These are phyloP conservation scores for Rhingia campestris DNA, from an alignment of 2,888 invertebrate genomes.

Conservation along the genomic window DNA sequence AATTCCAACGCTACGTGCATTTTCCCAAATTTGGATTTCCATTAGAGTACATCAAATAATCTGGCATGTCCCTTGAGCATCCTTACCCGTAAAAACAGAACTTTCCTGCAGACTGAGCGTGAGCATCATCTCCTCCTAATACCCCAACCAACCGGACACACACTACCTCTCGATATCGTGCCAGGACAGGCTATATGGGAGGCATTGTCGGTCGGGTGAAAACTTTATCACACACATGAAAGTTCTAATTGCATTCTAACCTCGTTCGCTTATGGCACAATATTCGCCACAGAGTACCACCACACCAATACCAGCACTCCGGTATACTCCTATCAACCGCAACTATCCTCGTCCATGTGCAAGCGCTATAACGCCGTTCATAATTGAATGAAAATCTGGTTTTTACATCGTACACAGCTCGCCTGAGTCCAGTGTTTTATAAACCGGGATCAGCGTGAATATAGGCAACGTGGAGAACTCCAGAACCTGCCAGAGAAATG, in stretches of 20 bases:
- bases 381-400: slow-evolving; percentile 68
- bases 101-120: too few species aligned
- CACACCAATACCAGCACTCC: slow-evolving; percentile 10
- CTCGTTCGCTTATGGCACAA: slow-evolving; percentile 58
- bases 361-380: slow-evolving; percentile 18
- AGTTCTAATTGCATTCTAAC: slow-evolving; percentile 70
- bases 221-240: slow-evolving; percentile 56
- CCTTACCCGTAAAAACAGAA: not conserved
- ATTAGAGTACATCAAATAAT: slow-evolving; percentile 37
- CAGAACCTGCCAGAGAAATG: slow-evolving; percentile 51
- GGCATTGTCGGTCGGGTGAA: slow-evolving; percentile 26
- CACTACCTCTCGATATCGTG: too few species aligned
- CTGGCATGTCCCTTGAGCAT: slow-evolving; percentile 6
- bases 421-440: not conserved
- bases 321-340: not conserved
- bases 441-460: slow-evolving; percentile 50
- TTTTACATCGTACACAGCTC: slow-evolving; percentile 8
- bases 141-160: too few species aligned
- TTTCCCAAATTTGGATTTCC: slow-evolving; percentile 44
- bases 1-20: slow-evolving; percentile 8
- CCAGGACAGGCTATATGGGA: not conserved
- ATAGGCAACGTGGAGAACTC: slow-evolving; percentile 23
- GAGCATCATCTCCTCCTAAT: not conserved
- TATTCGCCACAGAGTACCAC: slow-evolving; percentile 10
- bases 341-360: not conserved